Evolutionary conservation across 2,797 vertebrate species (phyloP), one percentile per base, ranked within the genome.

Genomic region (Hypotaenidia okinawae): DNA sequence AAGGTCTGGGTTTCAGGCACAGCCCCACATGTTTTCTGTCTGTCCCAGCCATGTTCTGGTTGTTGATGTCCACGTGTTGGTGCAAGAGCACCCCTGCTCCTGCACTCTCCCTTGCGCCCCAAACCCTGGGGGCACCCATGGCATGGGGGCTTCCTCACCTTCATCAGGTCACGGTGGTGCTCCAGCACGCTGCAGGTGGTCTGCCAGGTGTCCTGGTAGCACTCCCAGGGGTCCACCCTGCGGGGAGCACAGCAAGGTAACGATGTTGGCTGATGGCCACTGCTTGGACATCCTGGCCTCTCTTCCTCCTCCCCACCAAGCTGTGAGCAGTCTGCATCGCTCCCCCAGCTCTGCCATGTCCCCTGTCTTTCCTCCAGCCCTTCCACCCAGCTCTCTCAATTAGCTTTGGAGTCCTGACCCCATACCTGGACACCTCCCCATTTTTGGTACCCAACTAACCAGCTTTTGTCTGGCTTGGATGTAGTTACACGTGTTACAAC

Each of bases 201-300:
- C 98, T 99, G 99, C 99, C 99, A 99, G 74, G 98, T 99, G 97
- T 99, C 99, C 98, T 99, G 99, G 95, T 99, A 99, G 97, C 99
- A 99, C 93, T 99, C 99, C 99, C 99, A 99, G 0, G 99, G 99
- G 96, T 99, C 99, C 96, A 99, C 99, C 96, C 99, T 99, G 96
- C 1, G 11, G 7, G 25, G 7, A 92, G 35, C 41, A 81, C 62
- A 95, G 32, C 16, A 73, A 70, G 27, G 30, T 28, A 67, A 73
- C 27, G 47, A 22, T 4, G 2, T 51, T 12, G 2, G 58, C 35
- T 10, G 4, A 18, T 13, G 33, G 32, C 15, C 16, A 22, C 55
- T 64, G 28, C 37, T 39, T 18, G 11, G n/a, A 45, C 22, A 27
- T 69, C 23, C 39, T 61, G 45, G 11, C 24, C 5, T 0, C 5